Percentiles rank a stretch among this genome's conserved stretches.
These are phyloP conservation scores for Thymallus thymallus DNA, from an alignment of 2,113 vertebrate genomes.

Conservation along the genomic window DNA sequence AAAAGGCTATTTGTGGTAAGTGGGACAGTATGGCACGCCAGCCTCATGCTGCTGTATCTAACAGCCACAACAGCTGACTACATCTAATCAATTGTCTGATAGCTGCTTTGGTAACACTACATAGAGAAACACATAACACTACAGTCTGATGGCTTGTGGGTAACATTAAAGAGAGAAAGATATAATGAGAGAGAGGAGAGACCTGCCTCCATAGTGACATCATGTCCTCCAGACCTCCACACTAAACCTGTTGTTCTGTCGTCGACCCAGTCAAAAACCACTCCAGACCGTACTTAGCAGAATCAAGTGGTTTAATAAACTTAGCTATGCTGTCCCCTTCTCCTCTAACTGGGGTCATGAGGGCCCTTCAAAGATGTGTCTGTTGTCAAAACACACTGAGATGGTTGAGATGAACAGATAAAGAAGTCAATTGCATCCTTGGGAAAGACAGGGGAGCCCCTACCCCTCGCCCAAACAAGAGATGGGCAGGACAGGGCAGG, in stretches of 20 bases:
- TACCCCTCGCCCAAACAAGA: slow-evolving; percentile 63
- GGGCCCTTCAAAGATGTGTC: slow-evolving; percentile 55
- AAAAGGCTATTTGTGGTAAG: too few species aligned
- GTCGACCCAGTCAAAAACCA: slow-evolving; percentile 43
- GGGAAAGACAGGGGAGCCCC: slow-evolving; percentile 50
- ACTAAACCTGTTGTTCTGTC: not conserved
- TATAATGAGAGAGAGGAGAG: too few species aligned
- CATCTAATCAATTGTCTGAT: not conserved
- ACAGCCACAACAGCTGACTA: not conserved
- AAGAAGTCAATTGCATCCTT: slow-evolving; percentile 60
- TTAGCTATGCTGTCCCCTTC: slow-evolving; percentile 48
- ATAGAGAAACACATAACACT: too few species aligned
- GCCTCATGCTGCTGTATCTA: too few species aligned
- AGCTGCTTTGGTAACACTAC: not conserved
- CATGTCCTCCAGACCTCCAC: too few species aligned
- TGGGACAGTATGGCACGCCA: too few species aligned
- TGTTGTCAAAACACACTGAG: slow-evolving; percentile 69
- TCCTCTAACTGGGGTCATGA: slow-evolving; percentile 13
- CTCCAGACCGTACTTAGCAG: slow-evolving; percentile 60
- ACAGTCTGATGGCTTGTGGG: too few species aligned
- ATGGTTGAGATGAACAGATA: slow-evolving; percentile 57
- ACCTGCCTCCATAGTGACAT: too few species aligned
- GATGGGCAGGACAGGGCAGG: slow-evolving; percentile 55
- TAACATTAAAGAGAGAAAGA: too few species aligned
- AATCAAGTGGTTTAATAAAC: slow-evolving; percentile 72